Evolutionary conservation across 2,888 invertebrate genomes (phyloP), one percentile per base, ranked within the genome.

Genomic region (Rhodophaea formosa): DNA sequence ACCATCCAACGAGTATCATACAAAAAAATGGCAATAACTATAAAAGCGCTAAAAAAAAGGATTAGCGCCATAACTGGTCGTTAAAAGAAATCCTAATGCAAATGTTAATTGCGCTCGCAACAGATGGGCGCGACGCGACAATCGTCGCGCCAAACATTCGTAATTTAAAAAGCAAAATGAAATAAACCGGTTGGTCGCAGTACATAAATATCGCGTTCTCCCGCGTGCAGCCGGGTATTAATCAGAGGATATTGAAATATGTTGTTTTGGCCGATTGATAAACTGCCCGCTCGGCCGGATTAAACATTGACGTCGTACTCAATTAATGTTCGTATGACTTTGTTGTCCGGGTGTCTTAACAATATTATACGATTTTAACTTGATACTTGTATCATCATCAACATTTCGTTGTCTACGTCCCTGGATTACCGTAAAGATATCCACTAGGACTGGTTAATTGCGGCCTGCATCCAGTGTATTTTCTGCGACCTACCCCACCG

Each of bases 231-330:
- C 90, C 86, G 88, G 88, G 89, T 90, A 91, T 91, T 90, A 91
- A 90, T 91, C 91, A 90, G 88, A 79, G 88, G 84, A 90, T 90
- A 91, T 91, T 89, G 91, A 91, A 91, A 91, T 91, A 88, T 90
- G 91, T 89, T 90, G 89, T 91, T 91, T 90, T 89, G 80, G 68
- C 68, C 79, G 88, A 89, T 90, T 90, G 90, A 91, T 89, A 88
- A 88, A 90, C 89, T 87, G 80, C 82, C 75, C 75, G 80, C 79
- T 71, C 76, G 71, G 77, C 77, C 74, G 84, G 86, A 90, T 90
- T 90, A 87, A 88, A 88, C 86, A 86, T 84, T 84, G 86, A 88
- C 79, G 84, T 75, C 76, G 73, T 75, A 82, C 84, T 87, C 86
- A 82, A 86, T 87, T 87, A 86, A 79, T 80, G 62, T 59, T 58